Evolutionary conservation across 1,140 invertebrate genomes (phyloP).

Genomic region (Globodera rostochiensis): DNA sequence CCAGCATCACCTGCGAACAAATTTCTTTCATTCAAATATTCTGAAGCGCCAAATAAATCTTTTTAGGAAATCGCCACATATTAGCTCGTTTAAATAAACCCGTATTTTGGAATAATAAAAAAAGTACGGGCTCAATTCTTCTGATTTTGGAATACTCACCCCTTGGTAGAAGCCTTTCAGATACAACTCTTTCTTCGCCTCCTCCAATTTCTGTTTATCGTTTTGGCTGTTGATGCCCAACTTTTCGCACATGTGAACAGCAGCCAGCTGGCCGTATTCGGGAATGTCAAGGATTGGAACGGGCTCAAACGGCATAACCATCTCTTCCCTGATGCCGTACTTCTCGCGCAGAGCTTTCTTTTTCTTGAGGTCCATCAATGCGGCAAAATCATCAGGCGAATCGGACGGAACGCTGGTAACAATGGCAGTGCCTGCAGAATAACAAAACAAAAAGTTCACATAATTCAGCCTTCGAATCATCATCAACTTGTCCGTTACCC

Average conservation of each 20-base stretch:
- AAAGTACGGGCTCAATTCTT: too few species aligned
- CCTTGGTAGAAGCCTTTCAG: constrained; percentile 95
- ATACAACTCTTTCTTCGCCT: constrained; percentile 89
- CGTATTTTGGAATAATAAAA: too few species aligned
- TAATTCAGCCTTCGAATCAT: not conserved
- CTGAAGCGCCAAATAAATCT: too few species aligned
- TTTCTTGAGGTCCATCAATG: constrained; percentile 89
- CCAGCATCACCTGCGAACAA: constrained; percentile 74
- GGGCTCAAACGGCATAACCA: constrained; percentile 83
- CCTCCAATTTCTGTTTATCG: constrained; percentile 85
- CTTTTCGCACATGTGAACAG: constrained; percentile 79
- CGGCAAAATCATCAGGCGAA: constrained; percentile 96
- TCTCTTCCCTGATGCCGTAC: constrained; percentile 86
- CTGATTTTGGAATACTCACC: constrained; percentile 53
- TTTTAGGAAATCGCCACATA: constrained; percentile 9
- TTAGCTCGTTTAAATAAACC: not conserved
- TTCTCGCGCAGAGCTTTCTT: constrained; percentile 89
- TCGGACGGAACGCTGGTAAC: constrained; percentile 98
- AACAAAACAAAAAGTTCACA: constrained; percentile 12
- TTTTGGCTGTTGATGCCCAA: constrained; percentile 97
- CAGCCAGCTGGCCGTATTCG: constrained; percentile 70
- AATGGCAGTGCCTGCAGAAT: constrained; percentile 80
- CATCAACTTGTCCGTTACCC: constrained; percentile 56
- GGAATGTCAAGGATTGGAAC: constrained; percentile 90
- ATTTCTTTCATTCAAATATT: too few species aligned